These are phyloP conservation scores for Mus spicilegus DNA, from an alignment of 2,113 vertebrate species.

Conservation along the genomic window DNA sequence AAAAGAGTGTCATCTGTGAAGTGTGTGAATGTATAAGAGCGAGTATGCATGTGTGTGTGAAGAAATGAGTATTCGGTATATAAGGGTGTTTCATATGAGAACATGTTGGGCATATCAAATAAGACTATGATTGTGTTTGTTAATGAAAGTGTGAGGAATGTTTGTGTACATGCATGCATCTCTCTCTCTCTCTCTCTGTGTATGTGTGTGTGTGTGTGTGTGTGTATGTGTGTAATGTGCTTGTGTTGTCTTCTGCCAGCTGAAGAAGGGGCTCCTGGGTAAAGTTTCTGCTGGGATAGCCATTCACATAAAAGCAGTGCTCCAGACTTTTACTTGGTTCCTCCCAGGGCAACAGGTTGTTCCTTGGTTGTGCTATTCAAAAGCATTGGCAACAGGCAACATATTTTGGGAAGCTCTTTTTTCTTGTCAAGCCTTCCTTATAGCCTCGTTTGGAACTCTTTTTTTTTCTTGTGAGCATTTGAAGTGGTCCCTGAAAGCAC, in stretches of 20 bases:
- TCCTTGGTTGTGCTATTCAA: background rate
- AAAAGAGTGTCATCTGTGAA: background rate
- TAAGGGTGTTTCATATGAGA: background rate
- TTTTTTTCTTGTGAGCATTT: background rate
- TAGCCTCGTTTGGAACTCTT: background rate
- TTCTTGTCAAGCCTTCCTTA: background rate
- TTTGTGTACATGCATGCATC: background rate
- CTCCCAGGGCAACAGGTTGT: background rate
- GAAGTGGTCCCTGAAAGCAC: background rate
- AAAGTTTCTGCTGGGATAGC: too few relatives aligned
- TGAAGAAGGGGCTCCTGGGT: background rate
- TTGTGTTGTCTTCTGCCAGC: background rate
- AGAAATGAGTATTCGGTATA: background rate
- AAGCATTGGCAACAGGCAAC: background rate
- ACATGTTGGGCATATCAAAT: background rate
- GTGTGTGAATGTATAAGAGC: constrained; percentile 32
- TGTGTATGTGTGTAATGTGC: background rate
- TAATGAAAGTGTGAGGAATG: background rate
- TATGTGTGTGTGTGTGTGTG: background rate
- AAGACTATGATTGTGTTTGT: background rate
- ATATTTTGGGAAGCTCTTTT: background rate
- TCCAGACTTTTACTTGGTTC: background rate
- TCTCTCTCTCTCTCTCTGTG: too few relatives aligned
- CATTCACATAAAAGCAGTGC: background rate
- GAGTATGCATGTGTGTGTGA: background rate